Evolutionary conservation across 2,113 vertebrate genomes (phyloP).

Genomic region (Puntigrus tetrazona): DNA sequence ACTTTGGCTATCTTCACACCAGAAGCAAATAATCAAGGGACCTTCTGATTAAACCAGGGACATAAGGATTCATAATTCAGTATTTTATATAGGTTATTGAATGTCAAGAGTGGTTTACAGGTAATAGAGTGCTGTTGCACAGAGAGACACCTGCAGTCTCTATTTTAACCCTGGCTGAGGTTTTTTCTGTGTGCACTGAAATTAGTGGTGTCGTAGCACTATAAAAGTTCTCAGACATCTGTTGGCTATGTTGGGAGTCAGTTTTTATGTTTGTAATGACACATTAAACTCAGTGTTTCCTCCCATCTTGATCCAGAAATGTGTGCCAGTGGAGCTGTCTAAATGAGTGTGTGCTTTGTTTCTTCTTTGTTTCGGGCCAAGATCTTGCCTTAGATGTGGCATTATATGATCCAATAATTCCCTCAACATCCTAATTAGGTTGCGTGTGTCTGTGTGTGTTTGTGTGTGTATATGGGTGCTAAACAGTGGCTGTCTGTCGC

Average conservation of each 20-base stretch:
- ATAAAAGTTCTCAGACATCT: constrained; percentile 73
- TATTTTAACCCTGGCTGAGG: constrained; percentile 34
- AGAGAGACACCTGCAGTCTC: constrained; percentile 39
- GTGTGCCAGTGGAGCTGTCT: constrained; percentile 69
- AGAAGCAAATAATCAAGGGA: background rate
- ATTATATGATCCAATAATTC: constrained; percentile 73
- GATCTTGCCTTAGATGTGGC: constrained; percentile 71
- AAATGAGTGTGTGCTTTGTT: constrained; percentile 73
- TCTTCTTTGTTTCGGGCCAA: constrained; percentile 70
- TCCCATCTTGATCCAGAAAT: constrained; percentile 66
- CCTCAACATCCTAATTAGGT: constrained; percentile 68
- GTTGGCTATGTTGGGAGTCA: constrained; percentile 72
- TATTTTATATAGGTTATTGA: background rate
- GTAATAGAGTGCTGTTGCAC: constrained; percentile 41
- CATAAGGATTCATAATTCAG: background rate
- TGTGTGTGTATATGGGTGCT: constrained; percentile 54
- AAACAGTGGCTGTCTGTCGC: constrained; percentile 70
- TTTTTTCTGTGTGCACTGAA: constrained; percentile 60
- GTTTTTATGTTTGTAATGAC: constrained; percentile 78
- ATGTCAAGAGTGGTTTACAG: constrained; percentile 20
- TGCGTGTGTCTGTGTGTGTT: constrained; percentile 42
- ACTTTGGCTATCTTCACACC: background rate
- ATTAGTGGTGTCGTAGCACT: constrained; percentile 67
- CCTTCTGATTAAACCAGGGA: background rate
- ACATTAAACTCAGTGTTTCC: constrained; percentile 73